phyloP scores from a whole-genome alignment of 2,113 vertebrate genomes.

The Balaenoptera acutorostrata region DNA sequence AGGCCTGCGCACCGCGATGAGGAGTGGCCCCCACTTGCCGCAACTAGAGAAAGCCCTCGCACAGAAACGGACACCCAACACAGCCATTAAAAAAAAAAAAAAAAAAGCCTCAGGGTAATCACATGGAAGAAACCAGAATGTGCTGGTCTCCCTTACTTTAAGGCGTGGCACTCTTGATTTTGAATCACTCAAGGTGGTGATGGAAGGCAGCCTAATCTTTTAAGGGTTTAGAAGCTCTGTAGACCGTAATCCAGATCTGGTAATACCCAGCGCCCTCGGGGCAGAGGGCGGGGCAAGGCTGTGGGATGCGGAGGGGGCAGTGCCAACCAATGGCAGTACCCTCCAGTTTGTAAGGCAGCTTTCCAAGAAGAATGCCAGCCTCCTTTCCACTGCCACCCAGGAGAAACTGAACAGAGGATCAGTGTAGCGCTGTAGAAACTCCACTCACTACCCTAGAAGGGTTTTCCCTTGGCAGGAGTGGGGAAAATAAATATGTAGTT shows the following conservation, averaged over 20 bases:
- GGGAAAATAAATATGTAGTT: background rate
- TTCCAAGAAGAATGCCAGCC: fast-evolving
- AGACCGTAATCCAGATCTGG: background rate
- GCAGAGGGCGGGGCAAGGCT: fast-evolving
- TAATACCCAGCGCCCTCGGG: background rate
- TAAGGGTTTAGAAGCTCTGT: background rate
- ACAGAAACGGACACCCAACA: too few species aligned
- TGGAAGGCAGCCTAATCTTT: fast-evolving
- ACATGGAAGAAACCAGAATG: background rate
- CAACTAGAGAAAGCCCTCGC: too few species aligned
- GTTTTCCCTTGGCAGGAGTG: background rate
- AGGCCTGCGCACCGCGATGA: too few species aligned
- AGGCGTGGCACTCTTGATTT: background rate
- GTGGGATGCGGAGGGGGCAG: background rate
- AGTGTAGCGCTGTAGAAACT: background rate
- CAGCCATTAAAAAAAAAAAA: too few species aligned
- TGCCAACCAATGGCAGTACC: fast-evolving
- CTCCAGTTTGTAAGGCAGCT: too few species aligned
- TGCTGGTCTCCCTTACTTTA: background rate
- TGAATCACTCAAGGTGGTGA: background rate
- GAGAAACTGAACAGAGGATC: background rate
- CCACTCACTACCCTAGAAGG: background rate
- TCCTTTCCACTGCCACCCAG: background rate
- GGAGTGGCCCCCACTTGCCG: too few species aligned
- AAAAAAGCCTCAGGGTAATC: background rate